Conservation (phyloP, 2,888 invertebrate species). For the Biston betularia region DNA sequence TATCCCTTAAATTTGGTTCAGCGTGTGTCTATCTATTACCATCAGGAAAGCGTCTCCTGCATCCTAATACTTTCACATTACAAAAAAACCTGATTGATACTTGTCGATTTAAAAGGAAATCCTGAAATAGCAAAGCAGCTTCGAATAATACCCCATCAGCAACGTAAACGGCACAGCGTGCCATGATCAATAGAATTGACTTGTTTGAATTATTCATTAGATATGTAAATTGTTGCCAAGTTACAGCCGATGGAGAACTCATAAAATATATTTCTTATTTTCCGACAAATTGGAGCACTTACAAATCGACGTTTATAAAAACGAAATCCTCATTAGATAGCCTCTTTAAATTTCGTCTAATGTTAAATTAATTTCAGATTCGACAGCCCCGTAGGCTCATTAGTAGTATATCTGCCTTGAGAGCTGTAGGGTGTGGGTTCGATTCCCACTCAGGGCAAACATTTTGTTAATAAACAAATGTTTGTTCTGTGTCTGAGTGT, state of each 20-base stretch:
- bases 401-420: too few species aligned
- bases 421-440: too few species aligned
- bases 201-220: conserved; percentile 36
- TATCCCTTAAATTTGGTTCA: too few species aligned
- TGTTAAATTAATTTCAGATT: too few species aligned
- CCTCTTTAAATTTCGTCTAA: not conserved
- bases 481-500: too few species aligned
- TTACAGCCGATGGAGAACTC: conserved; percentile 32
- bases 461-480: too few species aligned
- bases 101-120: conserved; percentile 3
- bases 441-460: too few species aligned
- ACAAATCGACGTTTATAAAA: conserved; percentile 22
- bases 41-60: too few species aligned
- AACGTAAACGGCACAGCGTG: conserved; percentile 19
- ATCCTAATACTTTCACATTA: too few species aligned
- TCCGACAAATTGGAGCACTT: conserved; percentile 27
- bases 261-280: conserved; percentile 28
- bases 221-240: conserved; percentile 32
- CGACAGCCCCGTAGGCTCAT: too few species aligned
- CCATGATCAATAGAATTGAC: conserved; percentile 31
- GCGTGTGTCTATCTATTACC: too few species aligned
- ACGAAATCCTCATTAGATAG: conserved; percentile 2
- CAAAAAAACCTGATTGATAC: not conserved
- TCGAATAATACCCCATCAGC: conserved; percentile 8
- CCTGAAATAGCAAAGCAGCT: not conserved